phyloP scores from a whole-genome alignment of 2,797 vertebrate genomes.

The Champsocephalus gunnari region DNA sequence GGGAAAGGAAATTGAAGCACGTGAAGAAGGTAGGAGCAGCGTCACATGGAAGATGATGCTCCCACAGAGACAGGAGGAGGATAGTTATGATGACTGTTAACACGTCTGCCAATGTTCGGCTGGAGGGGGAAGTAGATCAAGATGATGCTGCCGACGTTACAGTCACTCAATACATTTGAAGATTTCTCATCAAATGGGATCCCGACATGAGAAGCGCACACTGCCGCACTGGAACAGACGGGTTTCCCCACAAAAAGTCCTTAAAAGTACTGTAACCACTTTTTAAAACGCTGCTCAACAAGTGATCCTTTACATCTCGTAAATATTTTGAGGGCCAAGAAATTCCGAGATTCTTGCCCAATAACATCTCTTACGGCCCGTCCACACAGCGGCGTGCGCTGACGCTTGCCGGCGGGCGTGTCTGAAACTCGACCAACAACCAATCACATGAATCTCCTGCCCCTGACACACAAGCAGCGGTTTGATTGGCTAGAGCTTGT shows the following conservation, averaged over 20 bases:
- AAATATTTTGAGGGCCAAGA: neutral
- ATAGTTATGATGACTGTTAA: slow-evolving; percentile 62
- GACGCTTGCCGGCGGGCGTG: too few species aligned
- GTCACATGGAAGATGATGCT: slow-evolving; percentile 48
- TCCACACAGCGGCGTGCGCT: too few species aligned
- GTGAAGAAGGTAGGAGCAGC: slow-evolving; percentile 17
- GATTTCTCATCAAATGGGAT: slow-evolving; percentile 29
- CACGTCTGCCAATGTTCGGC: slow-evolving; percentile 19
- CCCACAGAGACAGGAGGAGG: slow-evolving; percentile 33
- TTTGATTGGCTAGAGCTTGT: too few species aligned
- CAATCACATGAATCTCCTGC: too few species aligned
- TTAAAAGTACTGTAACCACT: slow-evolving; percentile 26
- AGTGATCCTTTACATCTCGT: slow-evolving; percentile 28
- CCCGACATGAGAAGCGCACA: slow-evolving; percentile 2
- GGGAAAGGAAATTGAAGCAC: slow-evolving; percentile 28
- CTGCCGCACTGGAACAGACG: neutral
- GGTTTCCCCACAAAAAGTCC: slow-evolving; percentile 17
- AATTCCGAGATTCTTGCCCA: neutral
- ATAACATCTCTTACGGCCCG: neutral
- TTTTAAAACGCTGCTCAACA: slow-evolving; percentile 36
- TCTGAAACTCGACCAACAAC: too few species aligned
- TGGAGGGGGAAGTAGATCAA: slow-evolving; percentile 23
- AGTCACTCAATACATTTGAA: slow-evolving; percentile 11
- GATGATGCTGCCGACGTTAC: slow-evolving; percentile 14
- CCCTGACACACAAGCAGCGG: too few species aligned